Evolutionary conservation across 2,113 vertebrate species (phyloP).

Genomic region (Ramphastos sulfuratus): DNA sequence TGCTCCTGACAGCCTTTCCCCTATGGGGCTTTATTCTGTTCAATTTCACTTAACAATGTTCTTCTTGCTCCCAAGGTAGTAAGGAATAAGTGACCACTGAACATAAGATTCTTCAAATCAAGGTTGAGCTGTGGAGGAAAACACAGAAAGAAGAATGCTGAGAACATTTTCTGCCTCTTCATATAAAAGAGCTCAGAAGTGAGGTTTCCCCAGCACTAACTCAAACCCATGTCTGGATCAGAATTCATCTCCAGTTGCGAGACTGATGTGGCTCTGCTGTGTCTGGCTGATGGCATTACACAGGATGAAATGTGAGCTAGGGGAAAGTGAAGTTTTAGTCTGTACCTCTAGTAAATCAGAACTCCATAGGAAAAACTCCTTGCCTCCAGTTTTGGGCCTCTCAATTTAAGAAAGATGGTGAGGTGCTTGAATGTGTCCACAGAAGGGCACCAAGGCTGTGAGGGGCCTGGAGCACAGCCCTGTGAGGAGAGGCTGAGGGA

Average conservation of each 20-base stretch:
- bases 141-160: background rate
- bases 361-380: background rate
- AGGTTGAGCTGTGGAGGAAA: slow-evolving; percentile 32
- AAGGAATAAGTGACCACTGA: slow-evolving; percentile 44
- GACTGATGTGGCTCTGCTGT: background rate
- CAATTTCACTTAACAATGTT: slow-evolving; percentile 27
- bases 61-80: slow-evolving; percentile 8
- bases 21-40: slow-evolving; percentile 24
- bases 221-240: background rate
- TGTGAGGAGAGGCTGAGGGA: too few relatives aligned
- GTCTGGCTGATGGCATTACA: background rate
- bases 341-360: slow-evolving; percentile 11
- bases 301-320: background rate
- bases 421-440: too few relatives aligned
- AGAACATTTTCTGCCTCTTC: background rate
- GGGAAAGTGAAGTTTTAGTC: background rate
- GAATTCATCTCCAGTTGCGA: background rate
- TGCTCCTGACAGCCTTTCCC: slow-evolving; percentile 47
- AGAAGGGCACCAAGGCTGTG: too few relatives aligned
- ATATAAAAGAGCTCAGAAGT: background rate
- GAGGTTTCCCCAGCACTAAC: background rate
- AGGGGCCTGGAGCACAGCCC: too few relatives aligned
- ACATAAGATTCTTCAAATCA: slow-evolving; percentile 18
- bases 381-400: background rate
- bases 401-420: too few relatives aligned